These are phyloP conservation scores for Pseudomugil tenellus DNA, from an alignment of 2,797 vertebrate genomes.

Conservation along the genomic window DNA sequence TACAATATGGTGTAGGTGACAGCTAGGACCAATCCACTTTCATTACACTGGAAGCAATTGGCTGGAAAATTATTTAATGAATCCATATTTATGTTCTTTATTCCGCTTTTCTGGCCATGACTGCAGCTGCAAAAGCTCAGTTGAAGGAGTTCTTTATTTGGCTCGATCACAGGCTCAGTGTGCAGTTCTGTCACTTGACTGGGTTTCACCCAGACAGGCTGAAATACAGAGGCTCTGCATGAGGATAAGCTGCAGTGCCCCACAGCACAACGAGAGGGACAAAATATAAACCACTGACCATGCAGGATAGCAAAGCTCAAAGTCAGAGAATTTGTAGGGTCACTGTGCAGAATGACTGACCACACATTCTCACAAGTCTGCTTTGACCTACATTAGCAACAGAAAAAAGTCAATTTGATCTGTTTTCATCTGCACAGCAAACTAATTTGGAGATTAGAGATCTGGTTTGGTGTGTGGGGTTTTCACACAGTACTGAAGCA, in stretches of 20 bases:
- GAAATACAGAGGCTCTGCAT: slow-evolving; percentile 62
- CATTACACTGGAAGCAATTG: slow-evolving; percentile 39
- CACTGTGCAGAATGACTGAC: slow-evolving; percentile 12
- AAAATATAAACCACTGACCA: slow-evolving; percentile 30
- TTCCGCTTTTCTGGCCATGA: slow-evolving; percentile 52
- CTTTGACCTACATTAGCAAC: slow-evolving; percentile 4
- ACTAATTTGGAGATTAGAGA: background rate
- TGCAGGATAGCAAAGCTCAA: slow-evolving; percentile 35
- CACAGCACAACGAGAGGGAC: slow-evolving; percentile 35
- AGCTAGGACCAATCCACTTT: slow-evolving; percentile 24
- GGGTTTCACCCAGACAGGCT: slow-evolving; percentile 58
- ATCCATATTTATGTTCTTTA: slow-evolving; percentile 74
- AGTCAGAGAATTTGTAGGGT: slow-evolving; percentile 9
- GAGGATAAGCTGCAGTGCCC: slow-evolving; percentile 53
- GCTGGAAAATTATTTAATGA: slow-evolving; percentile 53
- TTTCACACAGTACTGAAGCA: background rate
- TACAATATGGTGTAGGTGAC: slow-evolving; percentile 39
- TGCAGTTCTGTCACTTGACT: slow-evolving; percentile 69
- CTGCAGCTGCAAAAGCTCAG: slow-evolving; percentile 74
- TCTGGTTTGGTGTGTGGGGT: background rate
- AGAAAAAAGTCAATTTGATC: background rate
- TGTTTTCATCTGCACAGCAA: background rate
- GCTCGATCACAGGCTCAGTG: slow-evolving; percentile 72
- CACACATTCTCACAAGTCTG: slow-evolving; percentile 13
- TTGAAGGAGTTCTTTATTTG: slow-evolving; percentile 79